Evolutionary conservation across 2,113 vertebrate genomes (phyloP).

Genomic region (Lota lota): DNA sequence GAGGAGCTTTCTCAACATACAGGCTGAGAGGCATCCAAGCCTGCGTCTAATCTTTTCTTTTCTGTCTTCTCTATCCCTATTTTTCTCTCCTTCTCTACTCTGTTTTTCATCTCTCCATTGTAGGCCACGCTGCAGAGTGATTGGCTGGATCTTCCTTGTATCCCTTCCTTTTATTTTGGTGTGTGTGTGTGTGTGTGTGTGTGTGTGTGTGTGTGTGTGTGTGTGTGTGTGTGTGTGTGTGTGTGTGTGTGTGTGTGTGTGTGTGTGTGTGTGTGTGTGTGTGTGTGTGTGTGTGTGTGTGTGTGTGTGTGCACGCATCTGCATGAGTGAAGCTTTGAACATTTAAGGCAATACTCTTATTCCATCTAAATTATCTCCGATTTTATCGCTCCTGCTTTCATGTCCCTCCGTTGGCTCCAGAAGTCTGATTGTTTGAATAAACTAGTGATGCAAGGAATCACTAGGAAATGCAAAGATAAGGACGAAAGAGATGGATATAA

Average conservation of each 20-base stretch:
- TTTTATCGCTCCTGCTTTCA: constrained; percentile 8
- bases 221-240: constrained; percentile 18
- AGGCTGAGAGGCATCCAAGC: too few relatives aligned
- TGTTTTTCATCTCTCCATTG: too few relatives aligned
- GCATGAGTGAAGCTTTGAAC: neutral
- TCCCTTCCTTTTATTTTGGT: neutral
- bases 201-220: constrained; percentile 5
- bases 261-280: constrained; percentile 1
- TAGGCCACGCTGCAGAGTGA: too few relatives aligned
- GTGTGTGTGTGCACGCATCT: neutral
- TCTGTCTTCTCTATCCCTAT: too few relatives aligned
- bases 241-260: constrained; percentile 17
- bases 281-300: constrained; percentile 1
- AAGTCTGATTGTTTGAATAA: constrained; percentile 6
- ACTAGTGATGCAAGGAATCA: neutral
- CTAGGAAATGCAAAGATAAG: too few relatives aligned
- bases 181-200: neutral
- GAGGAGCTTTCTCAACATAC: too few relatives aligned
- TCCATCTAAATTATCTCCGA: neutral
- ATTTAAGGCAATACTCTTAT: neutral
- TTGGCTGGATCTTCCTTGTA: too few relatives aligned
- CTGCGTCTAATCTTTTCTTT: too few relatives aligned
- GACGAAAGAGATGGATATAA: neutral
- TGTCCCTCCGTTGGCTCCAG: neutral
- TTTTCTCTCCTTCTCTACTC: too few relatives aligned